phyloP scores from a whole-genome alignment of 2,797 vertebrate genomes.

The Sebastes cheni region DNA sequence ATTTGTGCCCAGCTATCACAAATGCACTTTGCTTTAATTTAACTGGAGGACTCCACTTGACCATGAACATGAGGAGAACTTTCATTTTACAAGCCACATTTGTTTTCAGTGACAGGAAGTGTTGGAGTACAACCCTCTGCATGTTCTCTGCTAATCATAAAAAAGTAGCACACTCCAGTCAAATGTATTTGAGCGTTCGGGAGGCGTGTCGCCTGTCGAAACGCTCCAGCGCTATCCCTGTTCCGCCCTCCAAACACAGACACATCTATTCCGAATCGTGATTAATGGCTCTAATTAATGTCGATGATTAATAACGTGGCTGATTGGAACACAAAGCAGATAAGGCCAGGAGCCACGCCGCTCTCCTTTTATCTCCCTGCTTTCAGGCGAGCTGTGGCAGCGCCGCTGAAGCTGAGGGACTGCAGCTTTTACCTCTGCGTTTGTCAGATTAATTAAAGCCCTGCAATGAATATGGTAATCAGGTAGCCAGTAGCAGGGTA shows the following conservation, averaged over 20 bases:
- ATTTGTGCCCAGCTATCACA: slow-evolving; percentile 1
- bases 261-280: slow-evolving; percentile 78
- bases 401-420: slow-evolving; percentile 55
- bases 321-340: slow-evolving; percentile 81
- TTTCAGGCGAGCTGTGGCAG: slow-evolving; percentile 73
- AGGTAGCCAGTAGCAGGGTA: slow-evolving; percentile 38
- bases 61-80: slow-evolving; percentile 47
- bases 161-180: slow-evolving; percentile 46
- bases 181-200: slow-evolving; percentile 42
- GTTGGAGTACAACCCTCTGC: slow-evolving; percentile 31
- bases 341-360: slow-evolving; percentile 76
- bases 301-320: slow-evolving; percentile 81
- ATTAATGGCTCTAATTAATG: slow-evolving; percentile 86
- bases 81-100: slow-evolving; percentile 56
- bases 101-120: slow-evolving; percentile 55
- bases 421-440: slow-evolving; percentile 73
- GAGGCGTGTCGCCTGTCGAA: slow-evolving; percentile 60
- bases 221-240: slow-evolving; percentile 57
- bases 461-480: slow-evolving; percentile 83
- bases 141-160: slow-evolving; percentile 51
- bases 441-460: slow-evolving; percentile 83
- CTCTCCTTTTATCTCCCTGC: slow-evolving; percentile 79
- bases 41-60: slow-evolving; percentile 41
- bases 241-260: slow-evolving; percentile 67
- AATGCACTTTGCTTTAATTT: slow-evolving; percentile 34